Percentiles rank a stretch among this genome's conserved stretches.
Evolutionary conservation across 2,797 vertebrate genomes (phyloP).

Genomic region (Gila robusta): DNA sequence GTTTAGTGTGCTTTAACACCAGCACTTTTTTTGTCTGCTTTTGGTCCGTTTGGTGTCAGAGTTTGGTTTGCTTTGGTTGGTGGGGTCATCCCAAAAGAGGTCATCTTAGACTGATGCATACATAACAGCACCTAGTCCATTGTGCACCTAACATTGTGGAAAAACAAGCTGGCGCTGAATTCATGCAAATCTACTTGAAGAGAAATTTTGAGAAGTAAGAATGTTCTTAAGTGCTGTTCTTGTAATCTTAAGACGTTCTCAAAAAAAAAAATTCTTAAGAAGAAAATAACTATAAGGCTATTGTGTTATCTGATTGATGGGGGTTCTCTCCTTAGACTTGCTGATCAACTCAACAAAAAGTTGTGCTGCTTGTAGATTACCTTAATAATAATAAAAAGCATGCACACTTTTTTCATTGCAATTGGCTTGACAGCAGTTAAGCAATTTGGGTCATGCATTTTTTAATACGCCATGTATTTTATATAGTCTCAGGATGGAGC

Average conservation of each 20-base stretch:
- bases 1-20: neutral
- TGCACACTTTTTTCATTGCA: neutral
- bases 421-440: neutral
- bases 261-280: neutral
- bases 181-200: no score
- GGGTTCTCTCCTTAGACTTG: neutral
- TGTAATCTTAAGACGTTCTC: neutral
- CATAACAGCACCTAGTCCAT: neutral
- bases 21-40: neutral
- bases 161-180: neutral
- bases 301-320: neutral
- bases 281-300: neutral
- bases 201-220: neutral
- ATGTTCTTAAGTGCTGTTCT: neutral
- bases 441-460: neutral
- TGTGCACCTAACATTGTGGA: neutral
- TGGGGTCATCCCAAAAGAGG: neutral
- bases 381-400: neutral
- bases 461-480: neutral
- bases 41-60: neutral
- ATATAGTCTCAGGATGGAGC: neutral
- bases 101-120: neutral
- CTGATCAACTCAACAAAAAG: neutral
- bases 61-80: conserved; percentile 20
- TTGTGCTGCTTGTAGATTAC: neutral